Base-by-base conservation (phyloP, 2,888 invertebrate species). In the Apamea crenata region DNA sequence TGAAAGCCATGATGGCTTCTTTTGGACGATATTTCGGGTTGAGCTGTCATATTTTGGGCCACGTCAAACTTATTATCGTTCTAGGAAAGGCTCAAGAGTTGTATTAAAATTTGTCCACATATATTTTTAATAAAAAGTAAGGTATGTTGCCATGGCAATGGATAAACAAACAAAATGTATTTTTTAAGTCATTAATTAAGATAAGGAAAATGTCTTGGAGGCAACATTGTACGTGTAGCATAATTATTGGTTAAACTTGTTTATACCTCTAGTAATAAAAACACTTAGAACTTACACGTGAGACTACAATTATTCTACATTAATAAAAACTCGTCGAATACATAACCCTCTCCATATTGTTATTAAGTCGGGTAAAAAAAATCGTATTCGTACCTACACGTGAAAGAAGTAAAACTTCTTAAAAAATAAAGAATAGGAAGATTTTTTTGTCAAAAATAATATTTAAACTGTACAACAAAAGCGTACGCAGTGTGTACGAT, bases 401-500 rank as follows among this genome's bases (percentile, higher is more conserved):
- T 56, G 8, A 56, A 4, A 56, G 10, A 56, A 56, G 14, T 59
- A n/a, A 59, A 14, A n/a, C n/a, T 56, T 10, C 25, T 1, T 25
- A 32, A 18, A 18, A 63, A 63, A 29, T 18, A 61, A 29, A 18
- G 29, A 61, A 18, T 61, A 61, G 59, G 25, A 1, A 50, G 25
- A 56, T 25, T n/a, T 2, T 16, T 36, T 59, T 21, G 2, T 3
- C n/a, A 40, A 66, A 71, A 84, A 74, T 75, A 81, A 77, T 81
- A 78, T 74, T 83, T 29, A 74, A 74, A 80, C 80, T 12, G 16
- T 63, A 40, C 3, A 65, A 25, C 61, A 18, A 76, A 82, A 86
- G 74, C 61, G 21, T 18, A 0, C 78, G 70, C 12, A 81, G 80
- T 90, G 21, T 90, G 90, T 82, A 88, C 90, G n/a, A 29, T 7